Evolutionary conservation across 2,797 vertebrate species (phyloP), one percentile per base, ranked within the genome.

Genomic region (Sebastes dallii): DNA sequence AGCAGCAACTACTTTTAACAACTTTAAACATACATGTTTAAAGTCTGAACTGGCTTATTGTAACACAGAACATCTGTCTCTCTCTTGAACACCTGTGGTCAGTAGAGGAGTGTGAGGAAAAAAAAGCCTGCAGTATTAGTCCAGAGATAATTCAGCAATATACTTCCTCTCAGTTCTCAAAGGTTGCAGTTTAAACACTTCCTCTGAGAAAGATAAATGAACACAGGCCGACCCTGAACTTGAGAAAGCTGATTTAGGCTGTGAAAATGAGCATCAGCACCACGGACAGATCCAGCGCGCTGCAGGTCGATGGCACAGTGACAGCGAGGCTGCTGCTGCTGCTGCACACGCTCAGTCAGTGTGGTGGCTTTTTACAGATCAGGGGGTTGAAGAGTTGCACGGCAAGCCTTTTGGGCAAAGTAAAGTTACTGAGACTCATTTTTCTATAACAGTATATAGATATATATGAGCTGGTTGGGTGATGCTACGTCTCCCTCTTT

Each of bases 221-320:
- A 55, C 81, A 73, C 75, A 60, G 77, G 66, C 84, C 83, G 85
- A 90, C 85, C 87, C 84, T 88, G 83, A 89, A 84, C 87, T 85
- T 24, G 16, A 87, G 82, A 77, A 82, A 89, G 91, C 89, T 91
- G 88, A 91, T 89, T 89, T 88, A 89, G 80, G 55, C 67, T 81
- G 86, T 83, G 89, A 91, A 90, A 91, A 84, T 66, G 86, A 89
- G 85, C 78, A 86, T 89, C 89, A 91, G 93, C 89, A 91, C 83
- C 87, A 72, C 1, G 74, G 91, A 90, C 87, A 88, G 89, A 70
- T 84, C 85, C 89, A 78, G 90, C 69, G 60, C 46, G 27, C 65
- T n/a, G 70, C 71, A 56, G 81, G 78, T 77, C 50, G 39, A 78
- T 89, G 84, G 81, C 74, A 74, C 77, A 13, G 76, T 75, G 79